A percentile compares a stretch with the other conserved stretches of the same genome.
Evolutionary conservation across 2,888 invertebrate species (phyloP).

Genomic region (Abscondita cerata): DNA sequence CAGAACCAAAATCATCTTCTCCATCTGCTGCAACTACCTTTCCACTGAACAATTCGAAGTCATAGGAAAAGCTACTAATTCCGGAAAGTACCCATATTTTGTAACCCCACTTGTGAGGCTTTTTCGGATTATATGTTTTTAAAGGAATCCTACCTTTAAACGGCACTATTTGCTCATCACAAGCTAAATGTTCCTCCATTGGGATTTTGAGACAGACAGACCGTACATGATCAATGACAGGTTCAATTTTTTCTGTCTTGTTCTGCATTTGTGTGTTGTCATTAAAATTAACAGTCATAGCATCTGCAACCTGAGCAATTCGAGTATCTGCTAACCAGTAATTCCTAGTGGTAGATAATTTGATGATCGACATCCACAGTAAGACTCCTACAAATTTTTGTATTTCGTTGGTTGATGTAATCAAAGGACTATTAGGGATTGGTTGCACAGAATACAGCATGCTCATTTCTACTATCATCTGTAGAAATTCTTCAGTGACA

Average conservation of each 20-base stretch:
- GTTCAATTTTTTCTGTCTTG: constrained; percentile 20
- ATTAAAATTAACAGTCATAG: constrained; percentile 15
- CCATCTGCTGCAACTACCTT: too few relatives aligned
- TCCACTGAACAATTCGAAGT: too few relatives aligned
- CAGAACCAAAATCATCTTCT: too few relatives aligned
- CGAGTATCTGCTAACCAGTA: constrained; percentile 14
- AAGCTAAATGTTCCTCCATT: constrained; percentile 16
- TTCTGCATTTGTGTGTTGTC: constrained; percentile 6
- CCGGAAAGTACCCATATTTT: background rate
- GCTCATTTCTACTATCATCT: background rate
- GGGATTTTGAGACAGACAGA: constrained; percentile 9
- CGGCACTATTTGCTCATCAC: constrained; percentile 16
- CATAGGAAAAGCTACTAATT: too few relatives aligned
- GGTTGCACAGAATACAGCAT: background rate
- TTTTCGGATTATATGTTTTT: too few relatives aligned
- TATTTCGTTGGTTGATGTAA: constrained; percentile 6
- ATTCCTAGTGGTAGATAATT: constrained; percentile 1
- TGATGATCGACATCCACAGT: constrained; percentile 14
- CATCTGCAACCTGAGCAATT: constrained; percentile 12
- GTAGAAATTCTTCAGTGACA: background rate
- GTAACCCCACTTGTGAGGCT: too few relatives aligned
- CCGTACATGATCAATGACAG: constrained; percentile 16
- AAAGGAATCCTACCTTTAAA: too few relatives aligned
- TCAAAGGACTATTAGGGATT: constrained; percentile 14
- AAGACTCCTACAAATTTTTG: background rate